Evolutionary conservation across 2,888 invertebrate species (phyloP).

Genomic region (Mellilla xanthometata): DNA sequence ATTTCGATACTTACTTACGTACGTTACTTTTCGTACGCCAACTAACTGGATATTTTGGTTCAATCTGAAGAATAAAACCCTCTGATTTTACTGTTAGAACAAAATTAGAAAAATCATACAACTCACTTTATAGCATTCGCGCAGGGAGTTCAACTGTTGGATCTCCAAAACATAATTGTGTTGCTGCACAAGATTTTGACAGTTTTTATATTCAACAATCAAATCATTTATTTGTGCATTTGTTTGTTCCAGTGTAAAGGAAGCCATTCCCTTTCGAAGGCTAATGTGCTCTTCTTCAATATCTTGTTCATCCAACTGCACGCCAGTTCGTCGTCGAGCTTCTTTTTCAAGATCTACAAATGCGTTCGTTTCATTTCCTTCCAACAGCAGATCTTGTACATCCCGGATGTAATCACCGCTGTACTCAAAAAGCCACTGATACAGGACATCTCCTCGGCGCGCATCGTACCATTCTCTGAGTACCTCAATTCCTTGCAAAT

Average conservation of each 20-base stretch:
- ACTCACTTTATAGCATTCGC: constrained; percentile 51
- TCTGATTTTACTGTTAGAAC: no score
- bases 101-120: no score
- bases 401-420: constrained; percentile 24
- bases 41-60: no score
- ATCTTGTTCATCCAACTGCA: constrained; percentile 44
- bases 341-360: constrained; percentile 35
- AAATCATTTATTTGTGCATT: constrained; percentile 33
- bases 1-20: no score
- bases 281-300: constrained; percentile 10
- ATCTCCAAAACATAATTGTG: constrained; percentile 25
- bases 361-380: constrained; percentile 25
- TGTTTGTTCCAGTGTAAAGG: constrained; percentile 41
- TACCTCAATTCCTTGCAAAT: constrained; percentile 31
- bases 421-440: constrained; percentile 56
- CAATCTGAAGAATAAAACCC: no score
- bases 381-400: constrained; percentile 25
- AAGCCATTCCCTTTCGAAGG: constrained; percentile 26
- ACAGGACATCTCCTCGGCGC: constrained; percentile 38
- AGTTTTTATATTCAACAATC: constrained; percentile 24
- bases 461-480: constrained; percentile 37
- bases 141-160: constrained; percentile 35
- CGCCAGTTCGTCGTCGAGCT: constrained; percentile 36
- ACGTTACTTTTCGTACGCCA: no score
- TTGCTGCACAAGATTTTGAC: constrained; percentile 1